These are phyloP conservation scores for Brenthis hecate DNA, from an alignment of 2,888 invertebrate species.

Conservation along the genomic window DNA sequence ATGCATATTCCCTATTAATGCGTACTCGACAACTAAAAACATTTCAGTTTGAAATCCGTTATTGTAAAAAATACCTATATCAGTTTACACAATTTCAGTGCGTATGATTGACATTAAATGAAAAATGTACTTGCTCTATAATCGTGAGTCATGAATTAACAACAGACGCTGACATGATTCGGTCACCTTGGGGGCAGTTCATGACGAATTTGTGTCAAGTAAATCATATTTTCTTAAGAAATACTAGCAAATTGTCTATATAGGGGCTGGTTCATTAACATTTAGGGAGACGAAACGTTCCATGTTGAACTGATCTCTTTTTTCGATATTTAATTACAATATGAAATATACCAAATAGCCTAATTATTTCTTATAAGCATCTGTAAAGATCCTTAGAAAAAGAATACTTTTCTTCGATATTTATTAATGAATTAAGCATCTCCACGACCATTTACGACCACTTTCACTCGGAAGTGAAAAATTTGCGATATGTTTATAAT, in stretches of 20 bases:
- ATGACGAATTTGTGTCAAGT: conserved; percentile 23
- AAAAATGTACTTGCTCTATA: neutral
- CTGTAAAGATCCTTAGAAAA: no score
- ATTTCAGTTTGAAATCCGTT: no score
- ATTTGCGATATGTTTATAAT: conserved; percentile 21
- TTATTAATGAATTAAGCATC: neutral
- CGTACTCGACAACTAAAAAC: no score
- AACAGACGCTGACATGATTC: conserved; percentile 25
- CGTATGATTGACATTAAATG: neutral
- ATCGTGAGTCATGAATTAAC: conserved; percentile 14
- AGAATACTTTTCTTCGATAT: no score
- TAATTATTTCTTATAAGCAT: no score
- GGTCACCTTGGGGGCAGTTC: conserved; percentile 7
- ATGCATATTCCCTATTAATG: no score
- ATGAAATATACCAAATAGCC: no score
- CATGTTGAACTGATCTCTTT: neutral
- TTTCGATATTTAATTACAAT: no score
- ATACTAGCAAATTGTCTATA: neutral
- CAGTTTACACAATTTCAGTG: no score
- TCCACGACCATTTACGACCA: neutral
- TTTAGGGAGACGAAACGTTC: neutral
- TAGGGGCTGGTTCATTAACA: neutral
- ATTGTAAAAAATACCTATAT: no score
- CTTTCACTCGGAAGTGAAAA: conserved; percentile 31
- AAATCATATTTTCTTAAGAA: conserved; percentile 4